Conservation (phyloP, 2,888 invertebrate species). For the Glaucopsyche alexis region DNA sequence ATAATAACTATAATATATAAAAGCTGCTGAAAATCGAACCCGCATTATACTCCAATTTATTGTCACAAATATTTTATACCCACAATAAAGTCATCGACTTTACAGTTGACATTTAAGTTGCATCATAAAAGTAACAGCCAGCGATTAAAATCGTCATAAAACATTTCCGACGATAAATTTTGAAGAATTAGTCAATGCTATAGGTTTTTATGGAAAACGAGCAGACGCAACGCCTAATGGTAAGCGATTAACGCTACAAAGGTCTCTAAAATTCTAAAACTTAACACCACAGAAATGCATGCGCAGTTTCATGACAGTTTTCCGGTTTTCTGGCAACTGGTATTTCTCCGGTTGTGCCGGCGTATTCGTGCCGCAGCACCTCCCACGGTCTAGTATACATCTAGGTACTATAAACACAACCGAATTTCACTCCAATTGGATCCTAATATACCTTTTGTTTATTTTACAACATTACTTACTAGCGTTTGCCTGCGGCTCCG, state of each 20-base stretch:
- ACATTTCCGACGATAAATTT: conserved; percentile 1
- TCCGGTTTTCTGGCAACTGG: not conserved
- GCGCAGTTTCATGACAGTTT: not conserved
- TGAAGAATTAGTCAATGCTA: not conserved
- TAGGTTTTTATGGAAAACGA: not conserved
- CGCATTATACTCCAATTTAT: not conserved
- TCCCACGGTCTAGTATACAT: too few species aligned
- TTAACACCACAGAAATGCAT: not conserved
- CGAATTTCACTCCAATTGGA: too few species aligned
- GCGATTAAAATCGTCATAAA: conserved; percentile 5
- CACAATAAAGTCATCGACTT: conserved; percentile 12
- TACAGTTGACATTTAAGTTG: conserved; percentile 9
- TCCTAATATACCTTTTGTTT: too few species aligned
- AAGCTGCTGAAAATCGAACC: conserved; percentile 39
- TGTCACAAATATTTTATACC: not conserved
- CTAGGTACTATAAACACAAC: too few species aligned
- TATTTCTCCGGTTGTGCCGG: too few species aligned
- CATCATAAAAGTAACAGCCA: conserved; percentile 22
- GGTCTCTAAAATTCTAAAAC: too few species aligned
- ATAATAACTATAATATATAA: too few species aligned
- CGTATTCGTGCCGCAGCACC: not conserved
- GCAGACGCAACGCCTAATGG: not conserved
- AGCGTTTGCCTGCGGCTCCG: too few species aligned
- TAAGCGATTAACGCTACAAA: too few species aligned
- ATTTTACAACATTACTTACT: too few species aligned